Base-by-base conservation (phyloP, 2,888 invertebrate species). In the Iphiclides podalirius region DNA sequence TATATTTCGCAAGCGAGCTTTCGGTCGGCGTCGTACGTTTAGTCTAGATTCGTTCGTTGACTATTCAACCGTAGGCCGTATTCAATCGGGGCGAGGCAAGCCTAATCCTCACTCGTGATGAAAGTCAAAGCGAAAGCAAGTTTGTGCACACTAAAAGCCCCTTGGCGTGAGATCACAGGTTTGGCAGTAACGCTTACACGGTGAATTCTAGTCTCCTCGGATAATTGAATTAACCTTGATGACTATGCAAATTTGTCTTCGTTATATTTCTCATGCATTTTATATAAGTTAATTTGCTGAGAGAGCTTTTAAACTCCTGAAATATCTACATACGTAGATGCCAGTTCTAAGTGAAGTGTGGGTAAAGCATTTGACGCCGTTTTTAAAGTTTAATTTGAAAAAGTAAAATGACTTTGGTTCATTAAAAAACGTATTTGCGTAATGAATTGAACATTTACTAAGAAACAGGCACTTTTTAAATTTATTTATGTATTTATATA, bases 101-200 rank as follows among this genome's bases (percentile, higher is more conserved):
- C 68, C 70, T 77, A 77, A 79, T 79, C 74, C 72, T 70, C 68
- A 71, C 59, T 64, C 55, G 61, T 70, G 69, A 64, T 64, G 63
- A 72, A 79, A 81, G 78, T 80, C 81, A 83, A 82, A 84, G 81
- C 69, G 60, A 78, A 75, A 75, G 71, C 75, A 67, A 72, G 75
- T 75, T 72, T 72, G 72, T 74, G 69, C 69, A 70, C 63, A 66
- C 74, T 82, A 75, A 84, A 84, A 83, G 79, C 79, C 73, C 79
- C 84, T 83, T 79, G 72, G 75, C 71, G 60, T 42, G 43, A 44
- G 35, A 39, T 17, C 39, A 23, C 35, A 47, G 39, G 57, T 46
- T 55, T 55, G 8, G 1, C n/a, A n/a, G 17, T 20, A 20, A 9
- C 12, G 41, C 41, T 48, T 37, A 48, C 31, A 42, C 31, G 28